Evolutionary conservation across 2,797 vertebrate genomes (phyloP).

Genomic region (Valencia hispanica): DNA sequence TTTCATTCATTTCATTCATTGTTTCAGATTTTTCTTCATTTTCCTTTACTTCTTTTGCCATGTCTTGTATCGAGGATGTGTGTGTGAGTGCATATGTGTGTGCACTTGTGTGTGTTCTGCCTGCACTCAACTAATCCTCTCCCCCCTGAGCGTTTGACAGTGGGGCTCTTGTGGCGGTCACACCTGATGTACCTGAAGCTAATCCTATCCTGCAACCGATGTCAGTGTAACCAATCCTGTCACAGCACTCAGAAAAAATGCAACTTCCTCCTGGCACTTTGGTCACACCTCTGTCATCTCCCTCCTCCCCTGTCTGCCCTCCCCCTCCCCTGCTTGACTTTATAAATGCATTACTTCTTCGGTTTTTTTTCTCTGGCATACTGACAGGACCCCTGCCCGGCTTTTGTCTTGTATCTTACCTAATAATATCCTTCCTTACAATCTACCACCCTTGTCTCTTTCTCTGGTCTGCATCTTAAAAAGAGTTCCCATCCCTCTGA

Average conservation of each 20-base stretch:
- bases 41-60: constrained; percentile 18
- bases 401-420: constrained; percentile 52
- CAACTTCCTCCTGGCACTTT: constrained; percentile 68
- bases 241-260: constrained; percentile 59
- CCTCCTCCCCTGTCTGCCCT: constrained; percentile 38
- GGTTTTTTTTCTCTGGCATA: constrained; percentile 29
- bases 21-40: background rate
- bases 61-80: constrained; percentile 15
- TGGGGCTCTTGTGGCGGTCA: constrained; percentile 65
- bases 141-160: constrained; percentile 65
- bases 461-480: constrained; percentile 44
- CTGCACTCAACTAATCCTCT: constrained; percentile 50
- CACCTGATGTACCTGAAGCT: constrained; percentile 78
- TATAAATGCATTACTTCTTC: constrained; percentile 37
- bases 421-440: constrained; percentile 52
- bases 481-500: constrained; percentile 42
- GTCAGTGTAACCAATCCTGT: constrained; percentile 76
- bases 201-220: constrained; percentile 75
- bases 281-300: constrained; percentile 59
- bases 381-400: constrained; percentile 52
- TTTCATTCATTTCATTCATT: too few relatives aligned
- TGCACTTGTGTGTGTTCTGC: constrained; percentile 25
- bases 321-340: constrained; percentile 39
- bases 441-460: constrained; percentile 26
- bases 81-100: background rate